These are phyloP conservation scores for Buphagus erythrorhynchus DNA, from an alignment of 2,797 vertebrate species.

Conservation along the genomic window DNA sequence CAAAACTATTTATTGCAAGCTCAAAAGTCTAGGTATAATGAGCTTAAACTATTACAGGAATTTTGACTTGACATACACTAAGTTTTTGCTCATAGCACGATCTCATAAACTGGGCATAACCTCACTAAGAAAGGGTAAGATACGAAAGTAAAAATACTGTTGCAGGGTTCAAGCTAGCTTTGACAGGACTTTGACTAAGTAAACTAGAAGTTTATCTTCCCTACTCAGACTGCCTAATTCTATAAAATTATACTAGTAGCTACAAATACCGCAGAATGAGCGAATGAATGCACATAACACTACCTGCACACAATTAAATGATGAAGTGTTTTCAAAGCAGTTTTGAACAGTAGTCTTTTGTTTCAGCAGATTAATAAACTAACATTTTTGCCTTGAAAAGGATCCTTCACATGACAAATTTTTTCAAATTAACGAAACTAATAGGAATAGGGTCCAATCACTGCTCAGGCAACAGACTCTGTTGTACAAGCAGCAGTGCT, in stretches of 20 bases:
- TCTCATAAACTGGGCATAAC: background rate
- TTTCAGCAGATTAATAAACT: background rate
- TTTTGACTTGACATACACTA: background rate
- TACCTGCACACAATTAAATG: background rate
- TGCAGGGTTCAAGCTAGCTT: background rate
- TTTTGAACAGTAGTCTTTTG: background rate
- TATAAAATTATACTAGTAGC: background rate
- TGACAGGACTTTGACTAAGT: background rate
- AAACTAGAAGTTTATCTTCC: background rate
- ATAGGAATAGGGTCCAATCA: background rate
- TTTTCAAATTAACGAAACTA: background rate
- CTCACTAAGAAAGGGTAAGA: background rate
- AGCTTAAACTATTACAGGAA: conserved; percentile 16
- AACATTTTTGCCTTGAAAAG: background rate
- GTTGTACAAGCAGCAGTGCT: background rate
- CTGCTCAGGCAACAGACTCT: background rate
- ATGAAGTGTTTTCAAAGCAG: background rate
- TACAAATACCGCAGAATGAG: background rate
- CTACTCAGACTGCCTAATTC: background rate
- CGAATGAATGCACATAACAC: background rate
- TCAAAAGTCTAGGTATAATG: background rate
- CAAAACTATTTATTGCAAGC: background rate
- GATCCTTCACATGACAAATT: background rate
- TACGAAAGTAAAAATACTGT: background rate
- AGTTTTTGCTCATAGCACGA: background rate